A percentile compares a stretch with the other conserved stretches of the same genome.
phyloP scores from a whole-genome alignment of 2,888 invertebrate genomes.

The Drosophila cracens region DNA sequence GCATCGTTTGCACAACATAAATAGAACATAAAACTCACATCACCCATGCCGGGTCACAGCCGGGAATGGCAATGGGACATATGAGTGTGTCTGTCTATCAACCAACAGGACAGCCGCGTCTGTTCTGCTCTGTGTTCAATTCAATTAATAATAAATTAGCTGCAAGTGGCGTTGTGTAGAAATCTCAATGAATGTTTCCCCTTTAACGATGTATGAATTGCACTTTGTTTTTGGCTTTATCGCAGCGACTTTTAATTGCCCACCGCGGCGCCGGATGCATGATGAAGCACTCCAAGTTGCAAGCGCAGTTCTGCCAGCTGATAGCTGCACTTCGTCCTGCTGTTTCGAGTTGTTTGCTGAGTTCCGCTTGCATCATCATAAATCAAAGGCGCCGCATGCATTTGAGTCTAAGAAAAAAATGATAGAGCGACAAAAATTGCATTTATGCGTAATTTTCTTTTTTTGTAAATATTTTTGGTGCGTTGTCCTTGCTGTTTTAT shows the following conservation, averaged over 20 bases:
- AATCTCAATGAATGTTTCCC: constrained; percentile 74
- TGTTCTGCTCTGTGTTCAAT: constrained; percentile 48
- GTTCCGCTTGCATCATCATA: constrained; percentile 76
- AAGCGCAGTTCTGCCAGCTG: constrained; percentile 4
- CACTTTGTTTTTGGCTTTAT: constrained; percentile 46
- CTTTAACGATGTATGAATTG: constrained; percentile 61
- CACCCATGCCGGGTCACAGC: constrained; percentile 23
- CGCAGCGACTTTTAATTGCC: constrained; percentile 59
- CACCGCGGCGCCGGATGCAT: constrained; percentile 37
- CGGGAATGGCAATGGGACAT: neutral
- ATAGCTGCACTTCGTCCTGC: constrained; percentile 51
- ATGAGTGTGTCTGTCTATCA: constrained; percentile 1
- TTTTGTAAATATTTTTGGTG: constrained; percentile 66
- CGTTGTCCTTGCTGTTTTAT: constrained; percentile 70
- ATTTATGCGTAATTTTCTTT: constrained; percentile 48
- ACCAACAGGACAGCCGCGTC: neutral
- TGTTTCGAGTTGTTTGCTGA: constrained; percentile 47
- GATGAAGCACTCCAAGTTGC: constrained; percentile 13
- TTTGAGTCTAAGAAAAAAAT: constrained; percentile 37
- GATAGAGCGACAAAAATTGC: constrained; percentile 49
- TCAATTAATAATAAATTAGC: constrained; percentile 80
- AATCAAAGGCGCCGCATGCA: constrained; percentile 80
- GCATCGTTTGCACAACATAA: constrained; percentile 85
- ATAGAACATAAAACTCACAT: constrained; percentile 84
- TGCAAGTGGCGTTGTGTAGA: constrained; percentile 56